Conservation (phyloP, 2,113 vertebrate genomes). For the Trogon melanurus region DNA sequence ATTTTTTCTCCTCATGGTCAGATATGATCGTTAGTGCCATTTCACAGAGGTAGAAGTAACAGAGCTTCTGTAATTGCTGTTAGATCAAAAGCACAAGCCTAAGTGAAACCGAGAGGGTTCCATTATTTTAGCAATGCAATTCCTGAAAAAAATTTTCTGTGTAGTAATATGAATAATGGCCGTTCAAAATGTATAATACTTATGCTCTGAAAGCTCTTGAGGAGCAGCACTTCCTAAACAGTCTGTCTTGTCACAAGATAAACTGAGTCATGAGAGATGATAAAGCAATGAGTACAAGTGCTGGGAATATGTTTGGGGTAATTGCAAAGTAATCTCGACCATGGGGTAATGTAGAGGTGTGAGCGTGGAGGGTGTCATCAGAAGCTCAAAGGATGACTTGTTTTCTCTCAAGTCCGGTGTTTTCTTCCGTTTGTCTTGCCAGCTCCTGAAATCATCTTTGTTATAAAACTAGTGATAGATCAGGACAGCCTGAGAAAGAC, state of each 20-base stretch:
- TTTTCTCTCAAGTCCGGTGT: neutral
- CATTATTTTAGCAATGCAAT: neutral
- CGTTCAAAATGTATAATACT: neutral
- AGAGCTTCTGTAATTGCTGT: neutral
- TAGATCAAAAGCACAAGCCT: neutral
- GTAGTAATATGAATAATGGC: neutral
- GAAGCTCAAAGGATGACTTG: neutral
- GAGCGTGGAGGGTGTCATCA: neutral
- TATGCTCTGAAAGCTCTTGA: neutral
- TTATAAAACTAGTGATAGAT: neutral
- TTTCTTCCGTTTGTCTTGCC: neutral
- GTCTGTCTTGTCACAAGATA: neutral
- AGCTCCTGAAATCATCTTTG: neutral
- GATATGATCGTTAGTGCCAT: neutral
- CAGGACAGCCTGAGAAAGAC: neutral
- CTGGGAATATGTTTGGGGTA: neutral
- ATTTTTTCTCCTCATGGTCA: neutral
- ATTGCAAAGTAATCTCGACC: neutral
- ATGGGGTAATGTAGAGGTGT: neutral
- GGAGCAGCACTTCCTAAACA: neutral
- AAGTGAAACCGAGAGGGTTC: neutral
- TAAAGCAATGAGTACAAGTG: accelerated
- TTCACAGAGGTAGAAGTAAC: neutral
- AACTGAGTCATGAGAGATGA: neutral
- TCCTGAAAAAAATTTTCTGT: neutral